Percentiles rank a stretch among this genome's conserved stretches.
phyloP scores from a whole-genome alignment of 2,888 invertebrate genomes.

The Hylaea fasciaria region DNA sequence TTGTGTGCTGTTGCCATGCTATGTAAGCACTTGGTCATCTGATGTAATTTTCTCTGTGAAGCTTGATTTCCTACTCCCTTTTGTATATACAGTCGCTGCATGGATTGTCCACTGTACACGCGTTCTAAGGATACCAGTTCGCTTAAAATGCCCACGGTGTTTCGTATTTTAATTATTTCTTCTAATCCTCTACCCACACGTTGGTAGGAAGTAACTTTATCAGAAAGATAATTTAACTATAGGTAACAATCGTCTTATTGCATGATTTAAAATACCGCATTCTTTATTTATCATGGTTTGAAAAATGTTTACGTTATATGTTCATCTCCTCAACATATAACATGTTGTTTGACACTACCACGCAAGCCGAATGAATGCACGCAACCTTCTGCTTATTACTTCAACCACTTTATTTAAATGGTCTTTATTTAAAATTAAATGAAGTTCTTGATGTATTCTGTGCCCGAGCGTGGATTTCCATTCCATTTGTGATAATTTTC shows the following conservation, averaged over 20 bases:
- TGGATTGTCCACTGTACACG: slow-evolving; percentile 8
- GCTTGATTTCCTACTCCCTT: slow-evolving; percentile 27
- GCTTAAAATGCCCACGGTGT: slow-evolving; percentile 4
- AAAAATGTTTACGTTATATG: slow-evolving; percentile 17
- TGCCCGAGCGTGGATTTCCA: slow-evolving; percentile 25
- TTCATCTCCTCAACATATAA: no score
- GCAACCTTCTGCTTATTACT: slow-evolving; percentile 25
- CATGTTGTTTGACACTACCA: slow-evolving; percentile 20
- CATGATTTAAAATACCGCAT: slow-evolving; percentile 26
- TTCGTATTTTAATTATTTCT: slow-evolving; percentile 11
- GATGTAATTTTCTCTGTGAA: slow-evolving; percentile 21
- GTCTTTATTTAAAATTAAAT: slow-evolving; percentile 10
- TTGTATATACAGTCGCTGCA: slow-evolving; percentile 9
- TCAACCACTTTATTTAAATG: not conserved
- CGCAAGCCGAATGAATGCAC: slow-evolving; percentile 30
- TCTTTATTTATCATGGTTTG: slow-evolving; percentile 13
- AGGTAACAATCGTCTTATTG: slow-evolving; percentile 24
- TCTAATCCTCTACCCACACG: not conserved
- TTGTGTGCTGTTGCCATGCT: slow-evolving; percentile 32
- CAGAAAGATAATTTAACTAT: not conserved
- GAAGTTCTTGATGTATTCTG: slow-evolving; percentile 16
- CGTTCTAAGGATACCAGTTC: slow-evolving; percentile 9
- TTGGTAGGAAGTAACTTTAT: slow-evolving; percentile 1
- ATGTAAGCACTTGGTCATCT: slow-evolving; percentile 32
- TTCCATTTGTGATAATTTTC: slow-evolving; percentile 30